A percentile compares a stretch with the other conserved stretches of the same genome.
Evolutionary conservation across 2,797 vertebrate genomes (phyloP).

Genomic region (Momotus momota): DNA sequence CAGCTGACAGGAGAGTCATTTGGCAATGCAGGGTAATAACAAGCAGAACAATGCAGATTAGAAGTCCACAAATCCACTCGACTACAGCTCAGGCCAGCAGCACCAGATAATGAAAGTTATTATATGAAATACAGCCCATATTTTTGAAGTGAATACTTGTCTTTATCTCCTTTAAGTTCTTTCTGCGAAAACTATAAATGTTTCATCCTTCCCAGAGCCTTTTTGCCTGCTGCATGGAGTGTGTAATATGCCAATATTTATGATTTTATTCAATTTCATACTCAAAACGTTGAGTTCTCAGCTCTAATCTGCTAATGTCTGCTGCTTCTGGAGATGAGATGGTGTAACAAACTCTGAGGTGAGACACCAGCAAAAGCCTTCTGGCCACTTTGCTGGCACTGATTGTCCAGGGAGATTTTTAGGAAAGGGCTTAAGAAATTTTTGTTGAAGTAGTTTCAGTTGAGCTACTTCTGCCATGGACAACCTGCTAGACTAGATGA

Average conservation of each 20-base stretch:
- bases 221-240: background rate
- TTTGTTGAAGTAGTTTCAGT: background rate
- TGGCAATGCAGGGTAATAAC: background rate
- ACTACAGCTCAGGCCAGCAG: slow-evolving; percentile 8
- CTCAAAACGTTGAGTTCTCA: background rate
- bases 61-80: background rate
- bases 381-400: background rate
- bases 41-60: background rate
- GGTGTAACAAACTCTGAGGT: background rate
- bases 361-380: background rate
- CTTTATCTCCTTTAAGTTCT: slow-evolving; percentile 5
- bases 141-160: slow-evolving; percentile 2
- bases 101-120: background rate
- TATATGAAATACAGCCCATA: background rate
- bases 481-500: background rate
- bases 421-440: background rate
- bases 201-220: background rate
- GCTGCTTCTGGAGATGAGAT: background rate
- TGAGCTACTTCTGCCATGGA: background rate
- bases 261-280: background rate
- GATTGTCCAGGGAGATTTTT: background rate
- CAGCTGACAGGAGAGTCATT: background rate
- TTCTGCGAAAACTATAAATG: background rate
- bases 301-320: background rate
- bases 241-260: background rate